Percentiles rank a stretch among this genome's conserved stretches.
phyloP scores from a whole-genome alignment of 2,797 vertebrate species.

The Galago senegalensis region DNA sequence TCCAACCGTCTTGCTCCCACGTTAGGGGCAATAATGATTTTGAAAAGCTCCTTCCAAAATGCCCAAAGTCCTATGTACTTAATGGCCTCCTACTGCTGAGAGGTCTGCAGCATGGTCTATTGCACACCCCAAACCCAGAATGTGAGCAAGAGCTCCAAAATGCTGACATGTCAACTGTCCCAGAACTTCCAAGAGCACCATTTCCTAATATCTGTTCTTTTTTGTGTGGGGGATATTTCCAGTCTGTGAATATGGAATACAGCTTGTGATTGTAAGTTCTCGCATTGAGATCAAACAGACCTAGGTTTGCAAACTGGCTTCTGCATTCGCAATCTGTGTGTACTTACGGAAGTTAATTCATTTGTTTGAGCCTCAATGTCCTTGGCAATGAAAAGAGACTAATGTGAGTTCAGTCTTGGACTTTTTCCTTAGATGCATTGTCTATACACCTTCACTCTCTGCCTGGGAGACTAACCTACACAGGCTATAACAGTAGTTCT shows the following conservation, averaged over 20 bases:
- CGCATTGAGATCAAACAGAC: constrained; percentile 64
- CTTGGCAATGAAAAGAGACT: constrained; percentile 36
- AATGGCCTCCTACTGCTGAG: too few relatives aligned
- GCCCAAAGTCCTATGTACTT: neutral
- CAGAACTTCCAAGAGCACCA: constrained; percentile 56
- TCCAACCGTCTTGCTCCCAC: neutral
- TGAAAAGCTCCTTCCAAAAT: neutral
- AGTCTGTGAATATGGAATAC: constrained; percentile 52
- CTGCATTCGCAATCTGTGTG: constrained; percentile 20
- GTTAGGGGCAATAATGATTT: neutral
- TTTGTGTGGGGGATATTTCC: neutral
- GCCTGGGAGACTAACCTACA: neutral
- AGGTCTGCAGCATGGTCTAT: neutral
- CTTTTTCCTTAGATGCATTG: neutral
- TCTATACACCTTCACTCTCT: neutral
- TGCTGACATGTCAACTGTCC: neutral
- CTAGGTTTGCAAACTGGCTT: constrained; percentile 59
- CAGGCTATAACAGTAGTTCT: neutral
- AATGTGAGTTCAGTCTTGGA: neutral
- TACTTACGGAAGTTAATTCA: constrained; percentile 23
- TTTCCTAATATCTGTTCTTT: constrained; percentile 67
- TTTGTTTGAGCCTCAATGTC: constrained; percentile 64
- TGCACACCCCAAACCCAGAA: neutral
- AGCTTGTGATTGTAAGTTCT: neutral
- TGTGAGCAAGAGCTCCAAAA: neutral